Conservation (phyloP, 2,888 invertebrate genomes). For the Anarsia innoxiella region DNA sequence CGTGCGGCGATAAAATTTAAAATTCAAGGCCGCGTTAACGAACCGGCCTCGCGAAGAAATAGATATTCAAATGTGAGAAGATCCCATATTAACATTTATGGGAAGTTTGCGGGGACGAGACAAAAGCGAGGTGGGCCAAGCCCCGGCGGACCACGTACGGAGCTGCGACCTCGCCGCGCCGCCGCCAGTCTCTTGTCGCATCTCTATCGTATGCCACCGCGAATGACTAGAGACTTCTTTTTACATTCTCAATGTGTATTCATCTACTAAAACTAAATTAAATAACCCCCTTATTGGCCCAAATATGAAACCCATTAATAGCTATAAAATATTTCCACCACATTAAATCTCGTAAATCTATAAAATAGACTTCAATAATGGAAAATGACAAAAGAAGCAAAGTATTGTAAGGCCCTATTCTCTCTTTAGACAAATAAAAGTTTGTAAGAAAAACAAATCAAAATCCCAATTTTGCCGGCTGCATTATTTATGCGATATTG, state of each 20-base stretch:
- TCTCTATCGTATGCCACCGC: no score
- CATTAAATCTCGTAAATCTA: conserved; percentile 31
- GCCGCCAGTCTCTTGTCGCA: neutral
- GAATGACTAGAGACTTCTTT: no score
- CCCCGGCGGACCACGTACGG: conserved; percentile 15
- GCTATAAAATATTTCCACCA: conserved; percentile 43
- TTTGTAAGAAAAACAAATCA: conserved; percentile 73
- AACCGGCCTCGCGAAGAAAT: conserved; percentile 74
- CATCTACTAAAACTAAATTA: no score
- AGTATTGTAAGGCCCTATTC: conserved; percentile 45
- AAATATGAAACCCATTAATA: no score
- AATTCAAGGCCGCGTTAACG: conserved; percentile 76
- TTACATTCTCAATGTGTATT: no score
- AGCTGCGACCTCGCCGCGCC: conserved; percentile 16
- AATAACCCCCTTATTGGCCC: no score
- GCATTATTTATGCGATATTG: conserved; percentile 74
- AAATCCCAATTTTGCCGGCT: conserved; percentile 68
- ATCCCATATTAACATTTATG: conserved; percentile 76
- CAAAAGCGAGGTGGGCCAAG: conserved; percentile 51
- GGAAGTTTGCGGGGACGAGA: conserved; percentile 73
- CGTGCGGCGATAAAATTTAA: conserved; percentile 71
- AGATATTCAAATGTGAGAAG: conserved; percentile 75
- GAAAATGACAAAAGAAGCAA: conserved; percentile 36
- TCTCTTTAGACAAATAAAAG: conserved; percentile 62
- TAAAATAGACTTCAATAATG: conserved; percentile 26